A percentile compares a stretch with the other conserved stretches of the same genome.
Conservation (phyloP, 2,113 vertebrate genomes). For the Eubucco bourcierii region DNA sequence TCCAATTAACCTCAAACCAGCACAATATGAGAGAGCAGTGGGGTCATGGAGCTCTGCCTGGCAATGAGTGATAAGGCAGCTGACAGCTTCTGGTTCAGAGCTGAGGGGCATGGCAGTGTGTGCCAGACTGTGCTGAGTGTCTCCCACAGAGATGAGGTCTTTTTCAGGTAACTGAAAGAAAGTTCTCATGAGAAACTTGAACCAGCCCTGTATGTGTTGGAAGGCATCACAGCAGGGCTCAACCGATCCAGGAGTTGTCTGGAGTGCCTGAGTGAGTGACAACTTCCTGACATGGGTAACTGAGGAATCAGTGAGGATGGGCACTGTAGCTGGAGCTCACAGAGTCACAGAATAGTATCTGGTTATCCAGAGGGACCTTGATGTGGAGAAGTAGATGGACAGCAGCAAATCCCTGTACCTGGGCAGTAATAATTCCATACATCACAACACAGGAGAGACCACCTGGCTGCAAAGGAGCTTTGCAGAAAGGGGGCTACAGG, state of each 20-base stretch:
- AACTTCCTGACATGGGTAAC: neutral
- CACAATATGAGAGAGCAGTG: neutral
- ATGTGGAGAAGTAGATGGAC: neutral
- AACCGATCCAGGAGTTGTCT: neutral
- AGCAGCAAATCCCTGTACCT: neutral
- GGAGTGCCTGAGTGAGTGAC: neutral
- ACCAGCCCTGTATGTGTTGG: neutral
- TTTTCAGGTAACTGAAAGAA: neutral
- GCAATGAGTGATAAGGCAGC: neutral
- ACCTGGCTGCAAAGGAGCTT: neutral
- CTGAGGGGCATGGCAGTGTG: neutral
- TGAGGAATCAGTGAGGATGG: too few relatives aligned
- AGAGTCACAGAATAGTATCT: too few relatives aligned
- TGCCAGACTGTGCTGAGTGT: neutral
- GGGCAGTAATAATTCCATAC: neutral
- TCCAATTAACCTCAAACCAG: too few relatives aligned
- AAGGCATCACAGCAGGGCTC: neutral
- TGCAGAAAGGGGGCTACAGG: too few relatives aligned
- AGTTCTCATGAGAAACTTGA: neutral
- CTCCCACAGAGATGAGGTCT: neutral
- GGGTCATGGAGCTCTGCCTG: neutral
- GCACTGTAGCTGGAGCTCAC: too few relatives aligned
- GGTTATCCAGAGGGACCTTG: neutral
- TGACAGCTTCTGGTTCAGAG: neutral
- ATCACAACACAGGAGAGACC: neutral